Evolutionary conservation across 1,140 invertebrate species (phyloP), one percentile per base, ranked within the genome.

Genomic region (Camponotus floridanus): DNA sequence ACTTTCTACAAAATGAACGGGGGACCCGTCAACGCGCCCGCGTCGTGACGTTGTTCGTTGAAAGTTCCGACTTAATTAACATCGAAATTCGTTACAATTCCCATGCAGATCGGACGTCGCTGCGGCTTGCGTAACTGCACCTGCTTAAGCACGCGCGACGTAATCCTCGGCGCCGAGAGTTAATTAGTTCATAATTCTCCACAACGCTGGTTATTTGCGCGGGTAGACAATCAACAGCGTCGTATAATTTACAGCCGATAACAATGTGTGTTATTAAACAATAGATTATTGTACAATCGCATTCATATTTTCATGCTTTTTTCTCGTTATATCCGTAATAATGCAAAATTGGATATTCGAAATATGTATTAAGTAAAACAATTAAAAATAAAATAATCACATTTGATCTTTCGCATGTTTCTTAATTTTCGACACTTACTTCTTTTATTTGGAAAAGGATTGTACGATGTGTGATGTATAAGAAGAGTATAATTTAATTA

Each of bases 171-270:
- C 39, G 33, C 33, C 33, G 68, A 55, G 65, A 80, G 76, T 68
- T 70, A 80, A 80, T 80, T 80, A 80, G 76, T 68, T 80, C 76
- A 80, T 80, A 80, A 80, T 80, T 80, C 76, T 80, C 64, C n/a
- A 33, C 64, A 70, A 80, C 76, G 70, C 70, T 51, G 76, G 36
- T 80, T 80, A 70, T 70, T 80, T 55, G 45, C 15, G 76, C 33
- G 76, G 13, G 45, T 39, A 70, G 33, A 51, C 45, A 45, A 65
- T 18, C 61, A 64, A 45, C 45, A 36, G 45, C 65, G 8, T 39
- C n/a, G 8, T 33, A 33, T 65, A 78, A 65, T 36, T 70, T 33
- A 18, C n/a, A 55, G 11, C 33, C 18, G 18, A 70, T 55, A 70
- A 70, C 31, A 65, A 31, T 13, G 11, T 51, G 11, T 26, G 26